A percentile compares a stretch with the other conserved stretches of the same genome.
phyloP scores from a whole-genome alignment of 2,113 vertebrate species.

The Spea multiplicata region DNA sequence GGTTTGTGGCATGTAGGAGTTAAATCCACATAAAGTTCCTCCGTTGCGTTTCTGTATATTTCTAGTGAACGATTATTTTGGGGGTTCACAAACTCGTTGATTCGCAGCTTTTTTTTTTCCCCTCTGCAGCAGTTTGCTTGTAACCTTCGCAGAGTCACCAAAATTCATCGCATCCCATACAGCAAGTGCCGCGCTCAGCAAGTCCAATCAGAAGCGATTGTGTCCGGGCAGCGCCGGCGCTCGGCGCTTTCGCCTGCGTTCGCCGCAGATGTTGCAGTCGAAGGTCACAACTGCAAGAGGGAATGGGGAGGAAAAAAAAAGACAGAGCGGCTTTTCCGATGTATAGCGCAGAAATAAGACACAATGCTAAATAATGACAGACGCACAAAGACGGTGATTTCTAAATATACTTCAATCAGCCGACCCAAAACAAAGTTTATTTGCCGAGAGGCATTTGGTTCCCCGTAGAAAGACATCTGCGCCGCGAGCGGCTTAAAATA shows the following conservation, averaged over 20 bases:
- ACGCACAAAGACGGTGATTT: constrained; percentile 13
- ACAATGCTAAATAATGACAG: constrained; percentile 40
- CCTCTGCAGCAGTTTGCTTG: not conserved
- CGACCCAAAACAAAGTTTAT: constrained; percentile 16
- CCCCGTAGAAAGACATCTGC: not conserved
- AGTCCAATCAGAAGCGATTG: constrained; percentile 42
- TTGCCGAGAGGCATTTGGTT: not conserved
- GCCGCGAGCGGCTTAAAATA: not conserved
- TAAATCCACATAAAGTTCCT: not conserved
- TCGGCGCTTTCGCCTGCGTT: not conserved
- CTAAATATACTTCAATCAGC: constrained; percentile 35
- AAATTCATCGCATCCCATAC: not conserved
- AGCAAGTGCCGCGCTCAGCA: constrained; percentile 33
- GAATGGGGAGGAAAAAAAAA: constrained; percentile 9
- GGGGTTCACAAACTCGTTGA: not conserved
- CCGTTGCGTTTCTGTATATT: not conserved
- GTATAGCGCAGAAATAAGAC: constrained; percentile 28
- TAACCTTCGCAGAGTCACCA: constrained; percentile 13
- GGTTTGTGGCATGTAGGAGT: too few relatives aligned
- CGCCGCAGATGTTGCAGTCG: constrained; percentile 36
- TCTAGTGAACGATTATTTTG: not conserved
- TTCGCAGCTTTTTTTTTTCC: constrained; percentile 2
- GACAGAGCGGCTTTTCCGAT: not conserved
- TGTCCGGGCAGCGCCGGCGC: constrained; percentile 26
- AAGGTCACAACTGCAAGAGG: constrained; percentile 20